Evolutionary conservation across 2,797 vertebrate species (phyloP).

Genomic region (Syndactyla subalaris): DNA sequence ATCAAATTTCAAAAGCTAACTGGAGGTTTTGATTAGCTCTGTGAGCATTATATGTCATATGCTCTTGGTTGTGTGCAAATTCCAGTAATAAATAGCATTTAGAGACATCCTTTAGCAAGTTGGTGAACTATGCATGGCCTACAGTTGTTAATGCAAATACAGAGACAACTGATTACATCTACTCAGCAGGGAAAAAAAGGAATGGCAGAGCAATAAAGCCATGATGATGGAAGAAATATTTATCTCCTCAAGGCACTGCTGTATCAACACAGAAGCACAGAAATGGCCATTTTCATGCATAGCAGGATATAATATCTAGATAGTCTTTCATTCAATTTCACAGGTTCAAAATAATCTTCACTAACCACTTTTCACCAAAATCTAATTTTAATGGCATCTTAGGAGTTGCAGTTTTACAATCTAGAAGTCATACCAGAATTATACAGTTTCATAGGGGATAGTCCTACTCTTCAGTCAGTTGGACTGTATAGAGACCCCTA

Average conservation of each 20-base stretch:
- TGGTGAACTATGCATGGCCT: background rate
- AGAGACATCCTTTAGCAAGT: background rate
- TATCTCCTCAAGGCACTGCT: background rate
- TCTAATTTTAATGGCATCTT: background rate
- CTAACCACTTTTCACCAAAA: background rate
- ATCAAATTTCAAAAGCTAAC: background rate
- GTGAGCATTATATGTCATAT: accelerated
- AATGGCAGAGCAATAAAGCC: background rate
- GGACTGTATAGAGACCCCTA: background rate
- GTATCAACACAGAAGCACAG: background rate
- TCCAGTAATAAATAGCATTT: background rate
- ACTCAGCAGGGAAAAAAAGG: too few species aligned
- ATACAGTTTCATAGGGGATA: background rate
- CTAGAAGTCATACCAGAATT: background rate
- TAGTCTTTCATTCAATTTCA: background rate
- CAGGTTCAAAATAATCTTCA: background rate
- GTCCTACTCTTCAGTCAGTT: background rate
- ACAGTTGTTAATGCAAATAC: background rate
- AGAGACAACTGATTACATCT: background rate
- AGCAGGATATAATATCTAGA: background rate
- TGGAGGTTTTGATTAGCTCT: background rate
- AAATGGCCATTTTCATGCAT: background rate
- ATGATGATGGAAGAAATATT: background rate
- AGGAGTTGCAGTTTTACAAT: background rate
- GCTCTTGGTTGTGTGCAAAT: background rate